Conservation (phyloP, 2,888 invertebrate species). For the Rotaria sp. region DNA sequence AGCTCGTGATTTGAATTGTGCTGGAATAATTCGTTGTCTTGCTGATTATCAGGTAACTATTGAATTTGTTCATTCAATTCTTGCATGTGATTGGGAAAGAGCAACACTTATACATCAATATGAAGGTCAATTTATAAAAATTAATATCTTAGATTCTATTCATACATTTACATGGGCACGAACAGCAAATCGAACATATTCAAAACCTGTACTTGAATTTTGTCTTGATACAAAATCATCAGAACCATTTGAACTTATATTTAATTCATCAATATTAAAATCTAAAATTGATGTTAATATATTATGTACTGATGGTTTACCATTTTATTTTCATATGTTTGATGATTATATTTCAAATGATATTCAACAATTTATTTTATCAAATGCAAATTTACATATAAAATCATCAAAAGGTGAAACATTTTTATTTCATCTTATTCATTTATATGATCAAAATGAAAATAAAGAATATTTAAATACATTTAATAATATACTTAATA, state of each 20-base stretch:
- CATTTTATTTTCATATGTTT: conserved; percentile 35
- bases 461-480: neutral
- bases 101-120: neutral
- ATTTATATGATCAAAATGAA: conserved; percentile 8
- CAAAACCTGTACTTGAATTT: conserved; percentile 32
- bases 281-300: conserved; percentile 36
- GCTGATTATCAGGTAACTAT: conserved; percentile 26
- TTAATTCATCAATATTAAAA: neutral
- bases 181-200: conserved; percentile 18
- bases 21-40: neutral
- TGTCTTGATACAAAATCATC: conserved; percentile 31
- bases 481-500: neutral
- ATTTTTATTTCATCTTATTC: conserved; percentile 33
- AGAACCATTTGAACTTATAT: conserved; percentile 7
- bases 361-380: conserved; percentile 15
- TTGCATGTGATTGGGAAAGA: conserved; percentile 29
- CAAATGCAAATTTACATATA: conserved; percentile 22
- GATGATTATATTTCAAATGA: neutral
- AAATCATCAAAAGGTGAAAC: conserved; percentile 33
- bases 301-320: conserved; percentile 32
- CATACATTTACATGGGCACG: conserved; percentile 34
- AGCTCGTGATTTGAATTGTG: neutral
- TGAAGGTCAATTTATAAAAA: conserved; percentile 18
- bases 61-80: conserved; percentile 37
- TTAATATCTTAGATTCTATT: conserved; percentile 32